Base-by-base conservation (phyloP, 1,140 invertebrate species). In the Phenacoccus solenopsis region DNA sequence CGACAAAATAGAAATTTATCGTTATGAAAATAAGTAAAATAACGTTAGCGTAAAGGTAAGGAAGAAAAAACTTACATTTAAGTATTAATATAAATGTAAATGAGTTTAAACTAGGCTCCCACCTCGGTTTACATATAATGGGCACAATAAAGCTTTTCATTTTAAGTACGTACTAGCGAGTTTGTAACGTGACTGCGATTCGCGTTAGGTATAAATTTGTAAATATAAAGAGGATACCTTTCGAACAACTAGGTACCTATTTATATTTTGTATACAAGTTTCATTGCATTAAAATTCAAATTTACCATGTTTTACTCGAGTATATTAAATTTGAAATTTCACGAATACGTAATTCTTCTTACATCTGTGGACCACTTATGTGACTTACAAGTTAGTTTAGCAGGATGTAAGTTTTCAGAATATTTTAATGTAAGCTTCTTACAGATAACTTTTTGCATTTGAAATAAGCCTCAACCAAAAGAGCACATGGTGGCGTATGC, bases 61-160 rank as follows among this genome's bases (percentile, higher is more conserved):
- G 9, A 64, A 64, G 25, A 22, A 27, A 64, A 27, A 64, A 64
- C 25, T 64, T 64, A 27, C 59, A 24, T 25, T 27, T 27, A 64
- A 64, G 59, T 64, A 64, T 64, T 64, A 64, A 64, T 64, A 64
- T 64, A 64, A 64, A 64, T 64, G 59, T 64, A 64, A 64, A 64
- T 64, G 59, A 64, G 59, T 64, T 64, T 64, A 64, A 64, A 64
- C 10, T 24, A 64, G 25, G 20, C 22, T 16, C 59, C 20, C 59
- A 3, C 59, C 22, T 64, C 25, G 25, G 4, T 25, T 27, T 3
- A 27, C 59, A 24, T 64, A 64, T 64, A 64, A 64, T 27, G 59
- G 59, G 59, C 25, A 49, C 16, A 27, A 64, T 64, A 64, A 64
- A 64, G 25, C 25, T 20, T 64, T 27, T 64, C 59, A 64, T 27